Percentiles rank a stretch among this genome's conserved stretches.
Evolutionary conservation across 2,797 vertebrate species (phyloP).

Genomic region (Trachurus trachurus): DNA sequence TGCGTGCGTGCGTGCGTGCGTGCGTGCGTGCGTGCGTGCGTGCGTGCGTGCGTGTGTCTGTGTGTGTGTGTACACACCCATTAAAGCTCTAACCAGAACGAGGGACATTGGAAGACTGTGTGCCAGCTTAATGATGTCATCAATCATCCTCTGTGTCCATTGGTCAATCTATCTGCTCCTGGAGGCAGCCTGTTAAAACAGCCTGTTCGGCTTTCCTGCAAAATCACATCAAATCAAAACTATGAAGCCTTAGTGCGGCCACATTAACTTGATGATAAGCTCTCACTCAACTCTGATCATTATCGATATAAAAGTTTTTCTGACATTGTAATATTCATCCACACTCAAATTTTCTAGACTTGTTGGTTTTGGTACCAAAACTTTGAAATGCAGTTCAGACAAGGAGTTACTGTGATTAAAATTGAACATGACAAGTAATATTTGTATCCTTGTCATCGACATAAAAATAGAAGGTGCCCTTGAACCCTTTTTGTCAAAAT

Average conservation of each 20-base stretch:
- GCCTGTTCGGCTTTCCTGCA: constrained; percentile 46
- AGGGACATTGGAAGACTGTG: constrained; percentile 55
- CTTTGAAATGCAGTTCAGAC: background rate
- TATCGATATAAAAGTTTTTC: background rate
- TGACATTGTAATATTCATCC: background rate
- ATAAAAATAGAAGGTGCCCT: constrained; percentile 17
- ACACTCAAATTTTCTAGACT: background rate
- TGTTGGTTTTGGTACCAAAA: constrained; percentile 5
- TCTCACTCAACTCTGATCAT: background rate
- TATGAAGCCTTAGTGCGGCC: constrained; percentile 3
- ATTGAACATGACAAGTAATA: constrained; percentile 12
- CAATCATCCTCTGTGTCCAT: constrained; percentile 77
- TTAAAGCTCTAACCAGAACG: constrained; percentile 59
- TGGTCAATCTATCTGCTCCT: constrained; percentile 76
- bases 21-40: background rate
- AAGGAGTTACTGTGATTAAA: constrained; percentile 13
- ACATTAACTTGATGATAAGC: constrained; percentile 11
- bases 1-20: too few species aligned
- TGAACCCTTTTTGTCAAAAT: constrained; percentile 27
- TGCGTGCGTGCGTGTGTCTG: constrained; percentile 5
- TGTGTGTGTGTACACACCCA: constrained; percentile 41
- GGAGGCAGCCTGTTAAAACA: constrained; percentile 67
- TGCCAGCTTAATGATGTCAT: constrained; percentile 81
- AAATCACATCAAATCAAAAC: constrained; percentile 34
- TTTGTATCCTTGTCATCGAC: constrained; percentile 14